A percentile compares a stretch with the other conserved stretches of the same genome.
Evolutionary conservation across 2,797 vertebrate species (phyloP).

Genomic region (Acomys russatus): DNA sequence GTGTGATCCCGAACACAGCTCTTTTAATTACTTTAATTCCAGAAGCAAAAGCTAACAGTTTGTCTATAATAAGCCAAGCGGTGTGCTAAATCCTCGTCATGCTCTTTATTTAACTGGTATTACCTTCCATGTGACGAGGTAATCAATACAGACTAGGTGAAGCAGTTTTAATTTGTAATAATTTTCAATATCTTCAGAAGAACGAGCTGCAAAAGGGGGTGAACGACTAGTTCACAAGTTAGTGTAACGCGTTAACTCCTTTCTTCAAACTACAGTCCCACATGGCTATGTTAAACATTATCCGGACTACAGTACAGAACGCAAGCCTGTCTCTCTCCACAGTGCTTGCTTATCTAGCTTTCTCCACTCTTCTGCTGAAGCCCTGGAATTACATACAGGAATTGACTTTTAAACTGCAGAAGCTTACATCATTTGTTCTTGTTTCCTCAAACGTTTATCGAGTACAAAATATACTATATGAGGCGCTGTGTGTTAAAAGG

Average conservation of each 20-base stretch:
- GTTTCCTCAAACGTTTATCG: conserved; percentile 47
- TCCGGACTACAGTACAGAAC: neutral
- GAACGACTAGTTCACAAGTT: neutral
- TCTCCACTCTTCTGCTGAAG: conserved; percentile 1
- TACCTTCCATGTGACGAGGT: neutral
- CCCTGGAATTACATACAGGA: neutral
- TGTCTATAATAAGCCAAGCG: neutral
- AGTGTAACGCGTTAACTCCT: neutral
- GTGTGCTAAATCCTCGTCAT: neutral
- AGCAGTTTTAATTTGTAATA: conserved; percentile 14
- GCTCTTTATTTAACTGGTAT: neutral
- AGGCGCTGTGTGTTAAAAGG: neutral
- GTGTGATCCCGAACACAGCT: neutral
- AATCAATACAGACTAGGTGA: neutral
- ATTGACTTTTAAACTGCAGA: conserved; percentile 25
- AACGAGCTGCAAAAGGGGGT: neutral
- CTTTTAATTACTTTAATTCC: conserved; percentile 4
- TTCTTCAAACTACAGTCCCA: neutral
- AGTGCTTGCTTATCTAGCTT: conserved; percentile 10
- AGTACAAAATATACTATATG: conserved; percentile 23
- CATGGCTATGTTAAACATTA: neutral
- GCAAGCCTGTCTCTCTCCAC: conserved; percentile 44
- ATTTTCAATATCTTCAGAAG: conserved; percentile 37
- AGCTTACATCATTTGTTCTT: conserved; percentile 30
- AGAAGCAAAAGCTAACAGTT: conserved; percentile 30